Evolutionary conservation across 37 sponge, comb jelly and placozoan genomes (phyloP), one percentile per base, ranked within the genome.

Genomic region (Axinella damicornis): DNA sequence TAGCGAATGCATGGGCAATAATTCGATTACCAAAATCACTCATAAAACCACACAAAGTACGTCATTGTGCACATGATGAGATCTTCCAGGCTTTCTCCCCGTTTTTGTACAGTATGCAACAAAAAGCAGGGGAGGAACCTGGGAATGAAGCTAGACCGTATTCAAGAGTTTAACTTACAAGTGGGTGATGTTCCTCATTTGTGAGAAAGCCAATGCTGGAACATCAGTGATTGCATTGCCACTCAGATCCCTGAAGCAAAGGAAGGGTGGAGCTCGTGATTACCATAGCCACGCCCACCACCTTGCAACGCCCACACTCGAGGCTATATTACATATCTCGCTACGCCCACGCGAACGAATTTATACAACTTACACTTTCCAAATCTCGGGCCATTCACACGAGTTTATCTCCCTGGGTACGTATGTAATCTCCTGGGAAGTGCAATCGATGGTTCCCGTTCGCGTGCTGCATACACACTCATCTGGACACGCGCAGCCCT

Each of bases 171-270:
- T 20, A 61, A 9, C 87, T 91, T 82, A 91, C 92, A 91, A 70
- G 28, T 33, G 58, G 34, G 54, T 68, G 25, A 91, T 22, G 5
- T 81, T 73, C 2, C 41, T 19, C 27, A 86, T 40, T 18, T 32
- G 54, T 28, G 65, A 66, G 55, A 91, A 91, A 38, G 82, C 65
- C 63, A 34, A 28, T 15, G 40, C 79, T 11, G 61, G 71, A 0
- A 86, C 54, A 19, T 31, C 22, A 11, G 22, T 36, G 0, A 86
- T 68, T 24, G 24, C 35, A 40, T 91, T 91, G 56, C 32, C 54
- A 57, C 82, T 91, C 57, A 91, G 53, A 67, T 91, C 75, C 32
- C 92, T 91, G 82, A 36, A 58, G 69, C 38, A 82, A 28, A 71
- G 57, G 37, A 57, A 28, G 76, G 69, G 82, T 16, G 66, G 74